A percentile compares a stretch with the other conserved stretches of the same genome.
Evolutionary conservation across 2,888 invertebrate species (phyloP).

Genomic region (Epinotia brunnichana): DNA sequence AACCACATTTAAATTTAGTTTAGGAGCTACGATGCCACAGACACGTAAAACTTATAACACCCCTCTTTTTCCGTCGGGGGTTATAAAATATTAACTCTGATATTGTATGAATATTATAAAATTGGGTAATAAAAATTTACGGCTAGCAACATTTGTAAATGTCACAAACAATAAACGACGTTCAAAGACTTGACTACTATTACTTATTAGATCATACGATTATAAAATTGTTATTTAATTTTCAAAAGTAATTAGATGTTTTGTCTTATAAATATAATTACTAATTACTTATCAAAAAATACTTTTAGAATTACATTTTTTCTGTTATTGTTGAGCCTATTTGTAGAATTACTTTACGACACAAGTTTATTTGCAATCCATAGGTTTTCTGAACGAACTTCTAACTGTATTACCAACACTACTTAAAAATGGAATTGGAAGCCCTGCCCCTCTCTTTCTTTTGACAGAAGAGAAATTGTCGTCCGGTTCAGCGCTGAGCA

Average conservation of each 20-base stretch:
- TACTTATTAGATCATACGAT: neutral
- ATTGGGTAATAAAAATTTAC: conserved; percentile 7
- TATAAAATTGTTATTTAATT: too few relatives aligned
- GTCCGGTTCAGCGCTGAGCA: conserved; percentile 97
- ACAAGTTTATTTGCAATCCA: neutral
- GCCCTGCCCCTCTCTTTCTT: conserved; percentile 54
- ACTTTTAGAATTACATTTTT: too few relatives aligned
- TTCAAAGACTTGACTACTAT: neutral
- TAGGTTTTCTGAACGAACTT: neutral
- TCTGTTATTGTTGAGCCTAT: too few relatives aligned
- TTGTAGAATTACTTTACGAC: too few relatives aligned
- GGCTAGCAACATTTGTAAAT: conserved; percentile 11
- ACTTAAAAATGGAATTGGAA: conserved; percentile 30
- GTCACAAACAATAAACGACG: neutral
- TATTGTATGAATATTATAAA: neutral
- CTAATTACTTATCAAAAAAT: too few relatives aligned
- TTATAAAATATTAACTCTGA: too few relatives aligned
- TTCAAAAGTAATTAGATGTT: too few relatives aligned
- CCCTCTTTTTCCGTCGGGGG: too few relatives aligned
- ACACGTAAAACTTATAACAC: too few relatives aligned
- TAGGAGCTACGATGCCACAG: too few relatives aligned
- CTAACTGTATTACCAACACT: neutral
- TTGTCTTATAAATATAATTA: too few relatives aligned
- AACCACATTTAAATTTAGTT: too few relatives aligned
- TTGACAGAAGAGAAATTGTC: conserved; percentile 64